Evolutionary conservation across 2,888 invertebrate genomes (phyloP), one percentile per base, ranked within the genome.

Genomic region (Microplitis deprimator): DNA sequence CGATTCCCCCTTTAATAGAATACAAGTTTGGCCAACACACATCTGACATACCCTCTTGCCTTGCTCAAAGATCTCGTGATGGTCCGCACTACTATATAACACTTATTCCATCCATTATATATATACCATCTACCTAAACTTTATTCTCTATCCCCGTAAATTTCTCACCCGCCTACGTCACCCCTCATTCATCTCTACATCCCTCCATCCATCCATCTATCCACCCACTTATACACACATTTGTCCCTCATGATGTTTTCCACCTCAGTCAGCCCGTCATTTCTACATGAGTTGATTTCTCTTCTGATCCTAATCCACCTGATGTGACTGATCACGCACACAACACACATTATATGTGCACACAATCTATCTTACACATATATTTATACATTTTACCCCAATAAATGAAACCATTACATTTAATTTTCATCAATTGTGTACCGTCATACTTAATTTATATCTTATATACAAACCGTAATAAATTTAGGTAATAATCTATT

Each of bases 121-220:
- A 90, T 85, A 84, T 82, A 84, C 88, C 84, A 91, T 91, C 80
- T 78, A 79, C 77, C 77, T 83, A 50, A 50, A 50, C 50, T 50
- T 50, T 50, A 50, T 50, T 50, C 13, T 50, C 50, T 50, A 50
- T 50, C 50, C 88, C 73, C 79, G 79, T 80, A 72, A 77, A 76
- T 77, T 75, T 75, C 79, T 69, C 88, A 83, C 84, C 38, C 64
- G 90, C 89, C 84, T 50, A 86, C 90, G 79, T 78, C 87, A 90
- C 79, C 91, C 90, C 91, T 90, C 67, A n/a, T 38, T 20, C 40
- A 78, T 68, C 59, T 79, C 10, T 38, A 41, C 70, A 65, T 16
- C 69, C 40, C 41, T 16, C 13, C 69, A 39, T 50, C 50, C 62
- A 73, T 40, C 73, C 50, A 50, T 40, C 73, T 41, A 50, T 13